Evolutionary conservation across 2,113 vertebrate species (phyloP), one percentile per base, ranked within the genome.

Genomic region (Coryphaenoides rupestris): DNA sequence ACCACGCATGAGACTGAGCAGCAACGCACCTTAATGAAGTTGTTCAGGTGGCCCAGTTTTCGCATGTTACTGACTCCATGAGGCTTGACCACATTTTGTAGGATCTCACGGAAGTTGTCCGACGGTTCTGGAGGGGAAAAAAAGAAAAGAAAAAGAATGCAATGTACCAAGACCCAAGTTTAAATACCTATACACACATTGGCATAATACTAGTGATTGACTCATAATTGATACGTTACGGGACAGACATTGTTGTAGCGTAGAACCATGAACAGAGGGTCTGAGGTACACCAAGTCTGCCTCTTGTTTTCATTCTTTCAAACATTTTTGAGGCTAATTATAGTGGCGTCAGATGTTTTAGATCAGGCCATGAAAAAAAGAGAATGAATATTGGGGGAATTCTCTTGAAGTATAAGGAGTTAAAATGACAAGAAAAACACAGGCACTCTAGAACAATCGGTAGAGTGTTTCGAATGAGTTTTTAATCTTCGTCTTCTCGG

Each of bases 41-140:
- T 99, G 93, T 99, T 99, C 89, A 99, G 89, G 84, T 99, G 96
- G 81, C 97, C 97, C 76, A 99, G 77, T 86, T 99, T 99, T 78
- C 96, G 95, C 96, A 99, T 99, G 89, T 99, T 99, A 86, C 95
- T 97, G 71, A 99, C 95, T 1, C 96, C 96, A 72, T 98, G 95
- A 4, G 95, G 90, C 84, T 95, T 99, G 86, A 94, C 93, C 90
- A 98, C 95, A 93, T 99, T 99, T 87, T 99, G 96, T 47, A 98
- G 95, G 81, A 99, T 99, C 85, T 98, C 96, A 68, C 95, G 93
- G 84, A 99, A 90, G 79, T 98, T 98, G 88, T 98, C 96, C 75
- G 91, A 93, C 22, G 97, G 95, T 68, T 98, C 97, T 99, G 87
- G 21, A 89, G 86, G 21, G 89, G 83, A 19, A 68, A 10, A 64